Evolutionary conservation across 2,888 invertebrate genomes (phyloP).

Genomic region (Pasiphila rectangulata): DNA sequence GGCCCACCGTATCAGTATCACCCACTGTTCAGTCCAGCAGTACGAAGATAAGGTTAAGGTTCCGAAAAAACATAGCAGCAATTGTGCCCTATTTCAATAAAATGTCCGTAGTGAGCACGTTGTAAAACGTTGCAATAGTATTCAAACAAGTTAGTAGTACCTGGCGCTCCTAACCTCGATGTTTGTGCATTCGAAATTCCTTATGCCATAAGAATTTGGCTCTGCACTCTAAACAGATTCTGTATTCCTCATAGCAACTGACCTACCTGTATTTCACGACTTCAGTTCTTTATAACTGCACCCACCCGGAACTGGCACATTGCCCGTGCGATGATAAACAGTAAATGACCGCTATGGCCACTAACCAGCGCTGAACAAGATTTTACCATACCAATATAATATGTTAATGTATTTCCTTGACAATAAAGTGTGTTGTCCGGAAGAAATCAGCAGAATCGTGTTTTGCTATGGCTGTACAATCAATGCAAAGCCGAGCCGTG

Average conservation of each 20-base stretch:
- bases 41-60: too few relatives aligned
- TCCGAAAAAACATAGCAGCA: too few relatives aligned
- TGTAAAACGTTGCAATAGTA: not conserved
- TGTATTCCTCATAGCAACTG: not conserved
- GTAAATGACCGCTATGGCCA: constrained; percentile 7
- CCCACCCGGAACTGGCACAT: constrained; percentile 16
- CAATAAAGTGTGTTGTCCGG: constrained; percentile 13
- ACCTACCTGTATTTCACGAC: not conserved
- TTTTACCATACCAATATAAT: constrained; percentile 10
- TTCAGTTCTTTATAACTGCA: constrained; percentile 8
- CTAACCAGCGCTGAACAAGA: constrained; percentile 12
- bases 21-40: too few relatives aligned
- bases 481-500: too few relatives aligned
- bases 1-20: too few relatives aligned
- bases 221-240: constrained; percentile 4
- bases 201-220: constrained; percentile 15
- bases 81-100: too few relatives aligned
- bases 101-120: too few relatives aligned
- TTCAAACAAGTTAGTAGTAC: constrained; percentile 5
- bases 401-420: constrained; percentile 19
- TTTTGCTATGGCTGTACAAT: not conserved
- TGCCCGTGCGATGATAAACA: constrained; percentile 15
- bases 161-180: constrained; percentile 12
- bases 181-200: not conserved
- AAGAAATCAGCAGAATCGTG: constrained; percentile 1